Evolutionary conservation across 92 coral and sea anemone genomes (phyloP).

Genomic region (Scolanthus callimorphus): DNA sequence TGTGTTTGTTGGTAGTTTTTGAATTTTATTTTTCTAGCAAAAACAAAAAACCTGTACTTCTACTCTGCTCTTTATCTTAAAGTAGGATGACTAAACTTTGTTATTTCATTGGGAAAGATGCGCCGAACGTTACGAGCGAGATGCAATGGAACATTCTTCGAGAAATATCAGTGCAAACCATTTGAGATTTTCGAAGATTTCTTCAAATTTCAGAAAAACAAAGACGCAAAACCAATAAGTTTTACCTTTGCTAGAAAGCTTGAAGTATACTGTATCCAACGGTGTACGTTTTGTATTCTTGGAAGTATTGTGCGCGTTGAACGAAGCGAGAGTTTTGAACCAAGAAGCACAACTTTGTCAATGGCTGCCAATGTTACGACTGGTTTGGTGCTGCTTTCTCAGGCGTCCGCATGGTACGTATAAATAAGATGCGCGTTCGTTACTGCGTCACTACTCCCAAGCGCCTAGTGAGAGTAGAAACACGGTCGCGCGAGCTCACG

Average conservation of each 20-base stretch:
- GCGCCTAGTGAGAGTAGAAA: conserved; percentile 61
- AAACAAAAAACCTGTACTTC: conserved; percentile 1
- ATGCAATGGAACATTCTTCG: conserved; percentile 52
- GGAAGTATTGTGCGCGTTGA: conserved; percentile 16
- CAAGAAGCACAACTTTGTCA: conserved; percentile 97
- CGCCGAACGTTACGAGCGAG: conserved; percentile 10
- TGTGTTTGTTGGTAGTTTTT: conserved; percentile 87
- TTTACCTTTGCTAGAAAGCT: conserved; percentile 46
- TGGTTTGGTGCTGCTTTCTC: conserved; percentile 86
- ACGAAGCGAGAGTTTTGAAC: conserved; percentile 29
- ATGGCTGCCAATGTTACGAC: conserved; percentile 83
- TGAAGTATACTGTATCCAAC: conserved; percentile 28
- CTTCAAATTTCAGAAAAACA: conserved; percentile 11
- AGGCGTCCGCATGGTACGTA: conserved; percentile 90
- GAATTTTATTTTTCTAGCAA: conserved; percentile 36
- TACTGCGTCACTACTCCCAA: conserved; percentile 98
- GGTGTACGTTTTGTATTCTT: conserved; percentile 13
- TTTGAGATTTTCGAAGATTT: conserved; percentile 56
- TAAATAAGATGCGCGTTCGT: conserved; percentile 91
- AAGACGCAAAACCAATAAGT: not conserved
- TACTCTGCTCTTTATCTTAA: conserved; percentile 11
- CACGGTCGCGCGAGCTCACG: conserved; percentile 61
- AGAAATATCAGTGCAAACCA: conserved; percentile 73
- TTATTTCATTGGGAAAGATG: conserved; percentile 12
- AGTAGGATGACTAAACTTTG: conserved; percentile 67